Evolutionary conservation across 2,797 vertebrate genomes (phyloP), one percentile per base, ranked within the genome.

Genomic region (Anolis apletophallus): DNA sequence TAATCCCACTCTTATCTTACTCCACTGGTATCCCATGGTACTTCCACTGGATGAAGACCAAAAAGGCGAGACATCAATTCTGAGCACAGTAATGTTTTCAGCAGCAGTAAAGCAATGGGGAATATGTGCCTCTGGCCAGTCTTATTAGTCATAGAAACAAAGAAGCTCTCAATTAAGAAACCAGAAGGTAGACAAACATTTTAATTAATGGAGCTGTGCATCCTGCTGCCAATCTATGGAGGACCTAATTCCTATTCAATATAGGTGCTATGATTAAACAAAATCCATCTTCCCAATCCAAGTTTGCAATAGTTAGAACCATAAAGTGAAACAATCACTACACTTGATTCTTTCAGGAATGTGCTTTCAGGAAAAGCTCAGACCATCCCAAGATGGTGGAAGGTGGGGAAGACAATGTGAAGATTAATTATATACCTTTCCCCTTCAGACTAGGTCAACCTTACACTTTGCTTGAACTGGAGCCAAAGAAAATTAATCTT

Each of bases 361-460:
- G n/a, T n/a, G n/a, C n/a, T n/a, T n/a, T n/a, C n/a, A n/a, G n/a
- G n/a, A n/a, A n/a, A 73, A 89, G 72, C 40, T 19, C 11, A 59
- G 57, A 79, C 50, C 29, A 64, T 67, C 23, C n/a, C 21, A 88
- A 36, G 83, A 83, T 57, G 46, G 36, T 77, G 36, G 84, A 85
- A 81, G 52, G 52, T 81, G 52, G 73, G 74, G n/a, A 85, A 90
- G 57, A 75, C 61, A 68, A 74, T 1, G 61, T 61, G 19, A 82
- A 86, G 80, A 89, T 90, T 87, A 93, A 91, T 86, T 80, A 81
- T 78, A 79, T 76, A 80, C 84, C 85, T 81, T 80, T 87, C 59
- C 50, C 81, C 88, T 87, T 88, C 76, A 88, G 86, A 90, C 90
- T 82, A 91, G 80, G 86, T 88, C 75, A 91, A 86, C 32, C 67